Conservation (phyloP, 1,140 invertebrate genomes). For the Arctopsyche grandis region DNA sequence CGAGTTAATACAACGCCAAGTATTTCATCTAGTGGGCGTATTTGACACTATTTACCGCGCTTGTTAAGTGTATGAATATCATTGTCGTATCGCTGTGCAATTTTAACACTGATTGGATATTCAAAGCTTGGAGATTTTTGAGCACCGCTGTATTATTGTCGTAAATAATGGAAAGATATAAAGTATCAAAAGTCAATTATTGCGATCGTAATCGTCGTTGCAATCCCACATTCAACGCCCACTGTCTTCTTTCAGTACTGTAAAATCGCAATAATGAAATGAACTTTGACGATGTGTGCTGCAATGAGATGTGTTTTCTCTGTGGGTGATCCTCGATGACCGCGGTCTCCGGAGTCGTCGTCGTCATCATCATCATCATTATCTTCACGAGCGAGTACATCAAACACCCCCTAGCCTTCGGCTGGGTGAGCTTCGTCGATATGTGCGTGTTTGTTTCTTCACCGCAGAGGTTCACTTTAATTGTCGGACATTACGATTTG, state of each 20-base stretch:
- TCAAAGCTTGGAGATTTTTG: too few species aligned
- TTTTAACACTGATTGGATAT: too few species aligned
- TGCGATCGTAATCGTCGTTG: background rate
- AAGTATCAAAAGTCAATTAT: conserved; percentile 8
- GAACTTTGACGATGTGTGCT: background rate
- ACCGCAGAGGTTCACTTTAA: background rate
- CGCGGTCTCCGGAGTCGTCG: background rate
- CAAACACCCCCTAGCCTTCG: background rate
- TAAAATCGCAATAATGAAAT: background rate
- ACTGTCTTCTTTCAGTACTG: background rate
- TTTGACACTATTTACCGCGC: too few species aligned
- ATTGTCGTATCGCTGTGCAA: too few species aligned
- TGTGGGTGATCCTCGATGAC: conserved; percentile 7
- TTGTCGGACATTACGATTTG: background rate
- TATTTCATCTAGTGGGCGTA: too few species aligned
- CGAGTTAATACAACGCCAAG: too few species aligned
- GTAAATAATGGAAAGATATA: too few species aligned
- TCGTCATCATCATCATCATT: conserved; percentile 20
- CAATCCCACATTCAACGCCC: background rate
- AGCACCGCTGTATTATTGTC: too few species aligned
- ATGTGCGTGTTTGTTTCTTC: conserved; percentile 18
- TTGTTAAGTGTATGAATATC: too few species aligned
- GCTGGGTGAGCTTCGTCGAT: background rate
- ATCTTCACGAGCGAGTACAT: background rate
- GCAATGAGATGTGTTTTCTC: background rate